Evolutionary conservation across 2,113 vertebrate genomes (phyloP).

Genomic region (Ammodytes marinus): DNA sequence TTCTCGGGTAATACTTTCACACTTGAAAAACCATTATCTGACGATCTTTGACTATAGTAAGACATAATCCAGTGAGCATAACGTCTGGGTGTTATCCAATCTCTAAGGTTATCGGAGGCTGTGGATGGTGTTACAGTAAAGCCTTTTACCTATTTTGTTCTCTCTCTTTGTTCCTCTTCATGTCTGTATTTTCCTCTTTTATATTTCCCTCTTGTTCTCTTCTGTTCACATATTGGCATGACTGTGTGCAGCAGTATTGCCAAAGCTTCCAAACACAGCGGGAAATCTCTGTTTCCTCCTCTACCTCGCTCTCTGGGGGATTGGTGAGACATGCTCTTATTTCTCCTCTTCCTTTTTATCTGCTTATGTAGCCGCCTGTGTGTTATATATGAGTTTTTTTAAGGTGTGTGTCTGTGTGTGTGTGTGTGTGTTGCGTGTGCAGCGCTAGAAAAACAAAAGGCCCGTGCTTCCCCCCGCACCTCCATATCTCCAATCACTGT

Average conservation of each 20-base stretch:
- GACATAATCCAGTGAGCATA: background rate
- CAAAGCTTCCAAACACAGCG: conserved; percentile 64
- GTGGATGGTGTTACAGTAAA: background rate
- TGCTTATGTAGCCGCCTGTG: conserved; percentile 44
- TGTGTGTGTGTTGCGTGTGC: conserved; percentile 27
- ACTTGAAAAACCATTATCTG: background rate
- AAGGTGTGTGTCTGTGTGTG: conserved; percentile 40
- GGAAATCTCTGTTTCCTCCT: conserved; percentile 61
- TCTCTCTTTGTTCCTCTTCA: conserved; percentile 13
- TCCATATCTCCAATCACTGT: conserved; percentile 22
- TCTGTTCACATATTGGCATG: conserved; percentile 54
- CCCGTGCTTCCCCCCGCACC: background rate
- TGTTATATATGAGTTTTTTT: conserved; percentile 32
- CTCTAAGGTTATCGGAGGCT: background rate
- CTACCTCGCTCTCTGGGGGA: conserved; percentile 53
- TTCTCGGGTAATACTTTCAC: background rate
- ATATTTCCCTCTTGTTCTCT: conserved; percentile 12
- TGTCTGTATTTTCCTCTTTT: conserved; percentile 25
- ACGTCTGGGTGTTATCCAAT: background rate
- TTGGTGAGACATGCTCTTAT: conserved; percentile 55
- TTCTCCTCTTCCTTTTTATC: conserved; percentile 62
- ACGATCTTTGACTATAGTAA: background rate
- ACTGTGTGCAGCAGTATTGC: conserved; percentile 41
- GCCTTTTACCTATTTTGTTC: background rate
- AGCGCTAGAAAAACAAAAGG: conserved; percentile 37